phyloP scores from a whole-genome alignment of 1,140 invertebrate genomes.

The Procambarus virginalis region DNA sequence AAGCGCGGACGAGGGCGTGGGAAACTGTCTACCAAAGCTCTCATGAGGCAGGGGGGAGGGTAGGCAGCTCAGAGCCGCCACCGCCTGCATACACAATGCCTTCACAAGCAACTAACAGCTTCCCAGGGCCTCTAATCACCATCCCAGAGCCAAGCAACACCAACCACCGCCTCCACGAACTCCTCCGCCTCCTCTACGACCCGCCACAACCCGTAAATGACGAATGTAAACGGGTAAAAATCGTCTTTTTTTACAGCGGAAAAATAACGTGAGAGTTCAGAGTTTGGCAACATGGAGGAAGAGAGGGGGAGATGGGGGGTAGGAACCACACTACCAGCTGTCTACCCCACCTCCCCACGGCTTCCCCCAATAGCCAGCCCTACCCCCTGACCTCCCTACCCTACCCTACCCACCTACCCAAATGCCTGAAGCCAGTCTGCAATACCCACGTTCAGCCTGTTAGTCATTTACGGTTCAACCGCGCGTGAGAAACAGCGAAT shows the following conservation, averaged over 20 bases:
- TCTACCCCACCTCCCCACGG: background rate
- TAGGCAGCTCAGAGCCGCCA: background rate
- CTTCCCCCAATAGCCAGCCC: no score
- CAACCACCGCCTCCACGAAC: no score
- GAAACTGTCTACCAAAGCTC: slow-evolving; percentile 13
- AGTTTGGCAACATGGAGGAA: slow-evolving; percentile 3
- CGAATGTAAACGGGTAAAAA: no score
- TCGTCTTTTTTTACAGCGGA: no score
- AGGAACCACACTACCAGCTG: background rate
- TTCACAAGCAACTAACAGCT: background rate
- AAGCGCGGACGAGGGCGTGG: slow-evolving; percentile 30
- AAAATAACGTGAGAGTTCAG: background rate
- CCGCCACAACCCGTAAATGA: no score
- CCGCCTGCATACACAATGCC: slow-evolving; percentile 13
- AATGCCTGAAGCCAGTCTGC: slow-evolving; percentile 29
- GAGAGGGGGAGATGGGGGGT: background rate
- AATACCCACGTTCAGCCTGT: slow-evolving; percentile 50
- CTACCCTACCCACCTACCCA: slow-evolving; percentile 2
- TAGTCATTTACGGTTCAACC: background rate
- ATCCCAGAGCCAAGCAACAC: background rate
- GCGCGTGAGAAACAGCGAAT: slow-evolving; percentile 18
- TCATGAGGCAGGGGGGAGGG: no score
- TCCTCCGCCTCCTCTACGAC: no score
- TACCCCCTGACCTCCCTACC: slow-evolving; percentile 12
- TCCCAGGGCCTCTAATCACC: background rate